Evolutionary conservation across 2,113 vertebrate species (phyloP).

Genomic region (Gambusia holbrooki): DNA sequence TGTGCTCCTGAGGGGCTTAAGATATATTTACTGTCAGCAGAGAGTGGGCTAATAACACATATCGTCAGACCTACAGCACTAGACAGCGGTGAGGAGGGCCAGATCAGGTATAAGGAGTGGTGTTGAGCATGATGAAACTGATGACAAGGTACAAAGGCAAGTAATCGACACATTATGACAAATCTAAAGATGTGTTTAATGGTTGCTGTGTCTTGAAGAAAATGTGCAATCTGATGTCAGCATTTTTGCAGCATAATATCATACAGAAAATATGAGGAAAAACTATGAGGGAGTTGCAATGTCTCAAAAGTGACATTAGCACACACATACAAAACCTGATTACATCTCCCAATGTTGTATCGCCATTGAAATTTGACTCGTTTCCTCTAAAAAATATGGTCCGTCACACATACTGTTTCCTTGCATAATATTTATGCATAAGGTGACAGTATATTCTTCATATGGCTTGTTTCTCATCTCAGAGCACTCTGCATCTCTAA

Average conservation of each 20-base stretch:
- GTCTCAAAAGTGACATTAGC: slow-evolving; percentile 25
- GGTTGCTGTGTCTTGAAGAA: background rate
- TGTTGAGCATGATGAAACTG: slow-evolving; percentile 36
- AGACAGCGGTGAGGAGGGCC: slow-evolving; percentile 45
- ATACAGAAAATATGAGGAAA: slow-evolving; percentile 10
- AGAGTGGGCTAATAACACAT: slow-evolving; percentile 73
- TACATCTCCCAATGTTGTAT: slow-evolving; percentile 10
- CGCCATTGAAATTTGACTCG: slow-evolving; percentile 12
- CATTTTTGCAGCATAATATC: slow-evolving; percentile 10
- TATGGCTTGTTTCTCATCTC: slow-evolving; percentile 18
- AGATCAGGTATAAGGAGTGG: slow-evolving; percentile 38
- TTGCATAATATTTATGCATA: slow-evolving; percentile 17
- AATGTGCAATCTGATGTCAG: slow-evolving; percentile 17
- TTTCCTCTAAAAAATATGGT: slow-evolving; percentile 15
- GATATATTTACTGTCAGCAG: slow-evolving; percentile 77
- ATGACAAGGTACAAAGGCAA: slow-evolving; percentile 34
- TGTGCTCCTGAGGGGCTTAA: slow-evolving; percentile 77
- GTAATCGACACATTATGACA: slow-evolving; percentile 23
- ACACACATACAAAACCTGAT: slow-evolving; percentile 4
- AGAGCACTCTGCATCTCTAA: slow-evolving; percentile 18
- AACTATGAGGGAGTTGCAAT: background rate
- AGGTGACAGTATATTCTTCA: slow-evolving; percentile 32
- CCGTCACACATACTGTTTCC: slow-evolving; percentile 20
- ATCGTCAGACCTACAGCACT: slow-evolving; percentile 44
- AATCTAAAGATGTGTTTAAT: slow-evolving; percentile 4